phyloP scores from a whole-genome alignment of 2,888 invertebrate genomes.

The Macrophya annulata region DNA sequence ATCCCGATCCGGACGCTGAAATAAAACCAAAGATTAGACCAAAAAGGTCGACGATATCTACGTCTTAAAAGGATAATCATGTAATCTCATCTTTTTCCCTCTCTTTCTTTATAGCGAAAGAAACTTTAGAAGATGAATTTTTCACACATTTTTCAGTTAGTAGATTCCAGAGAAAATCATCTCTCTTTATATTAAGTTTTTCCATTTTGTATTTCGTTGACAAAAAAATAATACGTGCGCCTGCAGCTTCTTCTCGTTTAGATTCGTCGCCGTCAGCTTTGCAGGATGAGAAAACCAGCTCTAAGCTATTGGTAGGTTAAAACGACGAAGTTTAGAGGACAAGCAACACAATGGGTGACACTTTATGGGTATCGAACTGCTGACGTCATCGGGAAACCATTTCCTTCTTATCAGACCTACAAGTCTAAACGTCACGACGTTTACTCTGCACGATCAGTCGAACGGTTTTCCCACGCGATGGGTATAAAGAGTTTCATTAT shows the following conservation, averaged over 20 bases:
- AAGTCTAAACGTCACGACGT: slow-evolving; percentile 27
- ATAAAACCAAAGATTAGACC: slow-evolving; percentile 67
- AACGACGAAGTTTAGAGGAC: slow-evolving; percentile 36
- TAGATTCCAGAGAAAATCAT: neutral
- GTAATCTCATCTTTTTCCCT: neutral
- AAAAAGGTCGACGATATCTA: neutral
- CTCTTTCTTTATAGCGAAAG: neutral
- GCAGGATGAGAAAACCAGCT: slow-evolving; percentile 6
- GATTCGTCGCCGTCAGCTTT: neutral
- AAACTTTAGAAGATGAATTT: neutral
- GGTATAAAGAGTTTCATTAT: neutral
- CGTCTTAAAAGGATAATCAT: neutral
- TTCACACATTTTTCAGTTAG: neutral
- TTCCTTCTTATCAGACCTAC: slow-evolving; percentile 36
- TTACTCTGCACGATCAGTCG: slow-evolving; percentile 44
- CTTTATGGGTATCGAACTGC: slow-evolving; percentile 48
- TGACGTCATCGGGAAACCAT: slow-evolving; percentile 49
- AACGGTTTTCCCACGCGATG: slow-evolving; percentile 3
- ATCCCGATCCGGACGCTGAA: slow-evolving; percentile 88
- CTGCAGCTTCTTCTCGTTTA: neutral
- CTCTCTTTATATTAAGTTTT: neutral
- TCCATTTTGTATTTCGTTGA: neutral
- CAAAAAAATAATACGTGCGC: neutral
- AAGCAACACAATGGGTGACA: slow-evolving; percentile 40
- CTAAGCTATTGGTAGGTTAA: neutral